phyloP scores from a whole-genome alignment of 2,888 invertebrate genomes.

The Plagiodera versicolora region DNA sequence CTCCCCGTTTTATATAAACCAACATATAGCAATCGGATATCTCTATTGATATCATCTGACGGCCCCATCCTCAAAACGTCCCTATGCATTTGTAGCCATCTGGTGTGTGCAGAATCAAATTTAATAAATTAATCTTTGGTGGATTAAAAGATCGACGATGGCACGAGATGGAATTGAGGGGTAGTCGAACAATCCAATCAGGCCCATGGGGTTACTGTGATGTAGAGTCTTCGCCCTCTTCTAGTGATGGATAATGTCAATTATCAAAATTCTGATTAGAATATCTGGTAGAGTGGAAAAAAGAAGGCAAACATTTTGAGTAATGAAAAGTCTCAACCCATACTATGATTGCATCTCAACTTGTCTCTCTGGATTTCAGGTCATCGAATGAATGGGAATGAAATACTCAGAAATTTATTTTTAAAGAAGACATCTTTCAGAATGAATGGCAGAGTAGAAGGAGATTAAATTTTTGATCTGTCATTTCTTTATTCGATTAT shows the following conservation, averaged over 20 bases:
- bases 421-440: too few relatives aligned
- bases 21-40: background rate
- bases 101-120: conserved; percentile 23
- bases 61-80: conserved; percentile 13
- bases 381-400: too few relatives aligned
- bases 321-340: too few relatives aligned
- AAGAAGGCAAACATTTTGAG: too few relatives aligned
- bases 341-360: too few relatives aligned
- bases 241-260: conserved; percentile 1
- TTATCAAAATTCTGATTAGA: background rate
- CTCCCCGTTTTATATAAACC: background rate
- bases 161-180: conserved; percentile 14
- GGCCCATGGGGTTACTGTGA: background rate
- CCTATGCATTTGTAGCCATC: conserved; percentile 19
- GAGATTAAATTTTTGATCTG: too few relatives aligned
- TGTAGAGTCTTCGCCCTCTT: background rate
- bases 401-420: too few relatives aligned
- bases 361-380: too few relatives aligned
- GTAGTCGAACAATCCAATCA: conserved; percentile 3
- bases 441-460: too few relatives aligned
- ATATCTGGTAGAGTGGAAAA: background rate
- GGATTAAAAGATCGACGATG: conserved; percentile 24
- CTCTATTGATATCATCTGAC: background rate
- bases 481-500: too few relatives aligned
- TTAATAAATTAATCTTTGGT: conserved; percentile 24